These are phyloP conservation scores for Lottia gigantea DNA, from an alignment of 2,888 invertebrate genomes.

Conservation along the genomic window DNA sequence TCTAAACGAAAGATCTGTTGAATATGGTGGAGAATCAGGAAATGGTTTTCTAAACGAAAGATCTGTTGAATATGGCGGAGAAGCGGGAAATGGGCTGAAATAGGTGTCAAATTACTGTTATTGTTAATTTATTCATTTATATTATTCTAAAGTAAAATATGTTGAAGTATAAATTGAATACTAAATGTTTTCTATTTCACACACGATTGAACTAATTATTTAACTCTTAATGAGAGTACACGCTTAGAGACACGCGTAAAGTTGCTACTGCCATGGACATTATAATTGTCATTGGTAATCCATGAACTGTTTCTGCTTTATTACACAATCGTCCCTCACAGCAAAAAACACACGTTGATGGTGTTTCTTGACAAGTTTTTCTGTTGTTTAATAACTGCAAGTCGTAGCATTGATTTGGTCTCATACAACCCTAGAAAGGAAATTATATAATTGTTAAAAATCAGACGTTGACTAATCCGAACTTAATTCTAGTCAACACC, in stretches of 20 bases:
- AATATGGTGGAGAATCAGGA: no score
- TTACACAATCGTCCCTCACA: slow-evolving; percentile 16
- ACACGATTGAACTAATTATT: neutral
- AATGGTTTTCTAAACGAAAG: no score
- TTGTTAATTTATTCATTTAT: no score
- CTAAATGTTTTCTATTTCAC: neutral
- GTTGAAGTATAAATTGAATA: no score
- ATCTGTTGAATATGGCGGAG: no score
- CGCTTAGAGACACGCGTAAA: no score
- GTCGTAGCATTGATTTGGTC: slow-evolving; percentile 4
- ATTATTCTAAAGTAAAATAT: no score
- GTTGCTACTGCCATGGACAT: neutral
- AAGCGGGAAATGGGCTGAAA: no score
- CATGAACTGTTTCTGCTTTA: neutral
- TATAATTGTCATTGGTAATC: neutral
- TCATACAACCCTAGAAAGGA: slow-evolving; percentile 17
- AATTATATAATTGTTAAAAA: neutral
- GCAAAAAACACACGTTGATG: slow-evolving; percentile 14
- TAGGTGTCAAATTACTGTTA: no score
- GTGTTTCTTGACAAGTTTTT: slow-evolving; percentile 12
- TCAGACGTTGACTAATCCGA: no score
- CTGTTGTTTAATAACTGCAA: slow-evolving; percentile 16
- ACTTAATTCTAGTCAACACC: no score
- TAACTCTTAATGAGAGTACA: neutral
- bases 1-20: no score